Evolutionary conservation across 2,888 invertebrate species (phyloP), one percentile per base, ranked within the genome.

Genomic region (Tubulanus polymorphus): DNA sequence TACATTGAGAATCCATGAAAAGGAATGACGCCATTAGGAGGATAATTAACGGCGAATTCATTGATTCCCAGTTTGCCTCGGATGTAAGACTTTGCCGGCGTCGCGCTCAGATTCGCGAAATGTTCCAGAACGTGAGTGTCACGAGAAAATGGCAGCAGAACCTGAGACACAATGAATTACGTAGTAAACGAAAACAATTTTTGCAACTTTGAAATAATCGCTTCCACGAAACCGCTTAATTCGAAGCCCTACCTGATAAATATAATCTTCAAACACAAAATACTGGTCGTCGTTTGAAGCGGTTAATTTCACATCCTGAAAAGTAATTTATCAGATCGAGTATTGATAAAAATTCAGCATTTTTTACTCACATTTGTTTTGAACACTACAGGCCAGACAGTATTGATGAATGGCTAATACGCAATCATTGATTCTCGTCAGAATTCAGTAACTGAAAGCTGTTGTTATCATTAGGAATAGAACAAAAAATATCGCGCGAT

Each of bases 1-100:
- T 93, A 94, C 95, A 96, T 95, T 23, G 94, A 90, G 79, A 96
- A 94, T 1, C 95, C 95, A 77, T 96, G 94, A 79, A 94, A 95
- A 0, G 95, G 95, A 65, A 96, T 93, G 35, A 95, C 87, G 0
- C 94, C 94, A 74, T 90, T 92, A 0, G 95, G 95, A 6, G 96
- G 95, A 74, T 92, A 93, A 41, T 87, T 85, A 23, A 90, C 86
- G 23, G 86, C 83, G 70, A 84, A 87, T 67, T 89, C 88, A 3
- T 85, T 79, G 0, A 84, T 64, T 3, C 77, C 78, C n/a, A 86
- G 84, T 70, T 86, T 87, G 18, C 89, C 88, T 73, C 89, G 87
- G 30, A 91, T 82, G 35, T 86, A 84, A 0, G 89, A 89, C 56
- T 87, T 86, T 63, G 90, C 86, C 0, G 89, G 88, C 60, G 84